These are phyloP conservation scores for Toxotes lorentzi DNA, from an alignment of 2,797 vertebrate genomes.

Conservation along the genomic window DNA sequence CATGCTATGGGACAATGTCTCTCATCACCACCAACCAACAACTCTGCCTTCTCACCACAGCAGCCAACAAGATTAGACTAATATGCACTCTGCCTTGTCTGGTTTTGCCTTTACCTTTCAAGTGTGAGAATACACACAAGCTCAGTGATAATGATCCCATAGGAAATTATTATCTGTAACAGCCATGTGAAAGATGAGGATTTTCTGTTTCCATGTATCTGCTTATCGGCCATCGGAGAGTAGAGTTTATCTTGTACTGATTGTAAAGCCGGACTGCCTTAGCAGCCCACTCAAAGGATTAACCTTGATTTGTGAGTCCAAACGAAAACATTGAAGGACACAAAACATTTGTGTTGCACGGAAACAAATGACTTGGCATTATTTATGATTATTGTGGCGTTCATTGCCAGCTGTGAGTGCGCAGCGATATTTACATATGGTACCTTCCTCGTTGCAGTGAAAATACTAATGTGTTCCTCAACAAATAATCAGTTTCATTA, in stretches of 20 bases:
- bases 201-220: conserved; percentile 38
- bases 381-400: background rate
- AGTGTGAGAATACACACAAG: conserved; percentile 32
- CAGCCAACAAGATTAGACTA: conserved; percentile 27
- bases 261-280: conserved; percentile 31
- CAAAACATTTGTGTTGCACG: conserved; percentile 1
- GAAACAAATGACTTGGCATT: background rate
- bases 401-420: conserved; percentile 9
- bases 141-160: conserved; percentile 38
- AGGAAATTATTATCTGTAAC: conserved; percentile 28
- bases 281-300: conserved; percentile 27
- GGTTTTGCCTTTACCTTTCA: conserved; percentile 47
- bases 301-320: conserved; percentile 5
- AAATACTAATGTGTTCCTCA: conserved; percentile 25
- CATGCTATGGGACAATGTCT: conserved; percentile 7
- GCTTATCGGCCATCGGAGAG: conserved; percentile 21
- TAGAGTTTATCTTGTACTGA: conserved; percentile 27
- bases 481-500: conserved; percentile 1
- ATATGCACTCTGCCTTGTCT: conserved; percentile 11
- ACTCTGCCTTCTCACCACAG: conserved; percentile 47
- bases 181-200: conserved; percentile 19
- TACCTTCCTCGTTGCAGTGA: background rate
- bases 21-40: background rate
- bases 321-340: conserved; percentile 13
- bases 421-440: background rate